phyloP scores from a whole-genome alignment of 2,113 vertebrate genomes.

The Salvator merianae region DNA sequence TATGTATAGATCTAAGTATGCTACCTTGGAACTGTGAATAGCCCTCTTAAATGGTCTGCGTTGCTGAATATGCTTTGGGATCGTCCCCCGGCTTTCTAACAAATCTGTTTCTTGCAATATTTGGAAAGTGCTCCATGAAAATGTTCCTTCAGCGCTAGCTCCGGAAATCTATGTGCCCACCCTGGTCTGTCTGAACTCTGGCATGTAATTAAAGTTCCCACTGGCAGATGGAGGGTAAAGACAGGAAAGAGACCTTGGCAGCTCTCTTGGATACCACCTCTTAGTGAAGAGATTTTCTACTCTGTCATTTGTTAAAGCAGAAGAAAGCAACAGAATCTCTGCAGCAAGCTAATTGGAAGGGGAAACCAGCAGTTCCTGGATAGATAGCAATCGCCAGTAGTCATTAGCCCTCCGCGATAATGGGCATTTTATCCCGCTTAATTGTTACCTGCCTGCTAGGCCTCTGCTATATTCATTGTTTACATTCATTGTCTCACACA shows the following conservation, averaged over 20 bases:
- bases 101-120: neutral
- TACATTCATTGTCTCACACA: conserved; percentile 9
- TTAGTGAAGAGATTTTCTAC: conserved; percentile 57
- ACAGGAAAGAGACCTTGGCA: conserved; percentile 57
- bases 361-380: conserved; percentile 61
- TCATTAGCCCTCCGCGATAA: conserved; percentile 53
- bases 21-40: neutral
- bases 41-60: neutral
- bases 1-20: too few relatives aligned
- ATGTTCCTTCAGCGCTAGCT: neutral
- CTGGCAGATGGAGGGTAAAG: conserved; percentile 57
- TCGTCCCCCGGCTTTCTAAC: neutral
- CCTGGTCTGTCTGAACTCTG: conserved; percentile 52
- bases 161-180: conserved; percentile 52
- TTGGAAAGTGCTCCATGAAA: neutral
- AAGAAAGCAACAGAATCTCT: conserved; percentile 49
- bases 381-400: conserved; percentile 44
- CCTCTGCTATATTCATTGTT: conserved; percentile 29
- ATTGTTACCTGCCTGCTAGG: conserved; percentile 59
- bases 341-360: conserved; percentile 43
- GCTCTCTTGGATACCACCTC: conserved; percentile 49
- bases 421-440: conserved; percentile 61
- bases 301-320: conserved; percentile 64
- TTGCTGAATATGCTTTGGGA: neutral
- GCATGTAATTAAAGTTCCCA: conserved; percentile 54